phyloP scores from a whole-genome alignment of 2,797 vertebrate genomes.

The Tokudaia tokunoshimensis region DNA sequence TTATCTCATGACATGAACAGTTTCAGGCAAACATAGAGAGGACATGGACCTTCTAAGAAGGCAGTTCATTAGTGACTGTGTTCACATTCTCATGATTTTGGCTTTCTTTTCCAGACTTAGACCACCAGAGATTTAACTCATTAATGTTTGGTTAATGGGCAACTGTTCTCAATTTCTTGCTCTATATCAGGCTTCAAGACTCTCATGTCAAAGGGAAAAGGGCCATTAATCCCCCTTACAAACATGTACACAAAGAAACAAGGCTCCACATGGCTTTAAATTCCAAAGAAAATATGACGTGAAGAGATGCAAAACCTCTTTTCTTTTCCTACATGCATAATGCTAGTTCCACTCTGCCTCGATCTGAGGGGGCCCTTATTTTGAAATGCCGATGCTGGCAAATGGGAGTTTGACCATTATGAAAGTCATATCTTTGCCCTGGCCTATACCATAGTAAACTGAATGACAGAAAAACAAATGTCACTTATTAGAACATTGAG shows the following conservation, averaged over 20 bases:
- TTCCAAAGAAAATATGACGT: conserved; percentile 1
- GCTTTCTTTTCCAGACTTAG: conserved; percentile 39
- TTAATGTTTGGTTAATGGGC: conserved; percentile 46
- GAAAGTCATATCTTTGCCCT: conserved; percentile 68
- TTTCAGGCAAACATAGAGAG: background rate
- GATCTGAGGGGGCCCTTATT: background rate
- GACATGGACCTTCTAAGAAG: conserved; percentile 29
- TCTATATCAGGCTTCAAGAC: background rate
- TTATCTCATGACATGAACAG: background rate
- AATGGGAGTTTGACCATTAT: conserved; percentile 65
- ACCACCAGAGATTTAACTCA: conserved; percentile 24
- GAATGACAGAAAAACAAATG: conserved; percentile 87
- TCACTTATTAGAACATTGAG: conserved; percentile 88
- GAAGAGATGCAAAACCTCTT: background rate
- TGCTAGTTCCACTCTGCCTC: background rate
- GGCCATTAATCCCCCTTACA: background rate
- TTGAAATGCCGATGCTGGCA: conserved; percentile 18
- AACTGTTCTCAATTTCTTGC: conserved; percentile 42
- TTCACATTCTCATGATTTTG: conserved; percentile 48
- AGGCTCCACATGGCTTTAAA: background rate
- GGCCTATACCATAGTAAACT: conserved; percentile 81
- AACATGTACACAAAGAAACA: conserved; percentile 40
- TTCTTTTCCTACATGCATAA: background rate
- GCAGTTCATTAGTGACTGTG: conserved; percentile 17
- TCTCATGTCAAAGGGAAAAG: conserved; percentile 31